These are phyloP conservation scores for Mesoclemmys tuberculata DNA, from an alignment of 2,113 vertebrate genomes.

Conservation along the genomic window DNA sequence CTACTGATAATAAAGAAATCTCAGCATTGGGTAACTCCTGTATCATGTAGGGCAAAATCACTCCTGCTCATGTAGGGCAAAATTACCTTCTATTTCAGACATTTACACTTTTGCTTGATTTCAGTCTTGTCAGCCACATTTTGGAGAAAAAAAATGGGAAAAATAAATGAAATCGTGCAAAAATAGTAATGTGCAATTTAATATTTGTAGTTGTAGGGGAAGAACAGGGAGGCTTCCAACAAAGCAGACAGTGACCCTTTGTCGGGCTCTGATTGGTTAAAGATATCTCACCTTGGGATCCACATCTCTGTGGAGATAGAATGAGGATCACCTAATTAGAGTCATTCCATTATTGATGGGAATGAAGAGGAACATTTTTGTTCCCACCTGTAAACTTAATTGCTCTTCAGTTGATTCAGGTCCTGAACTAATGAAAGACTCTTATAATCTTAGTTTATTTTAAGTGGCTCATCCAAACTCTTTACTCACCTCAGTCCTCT, in stretches of 20 bases:
- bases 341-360: not conserved
- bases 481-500: not conserved
- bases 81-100: not conserved
- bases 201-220: not conserved
- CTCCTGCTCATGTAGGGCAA: not conserved
- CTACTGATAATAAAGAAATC: not conserved
- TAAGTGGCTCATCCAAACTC: not conserved
- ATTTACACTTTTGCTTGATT: not conserved
- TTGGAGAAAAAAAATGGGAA: not conserved
- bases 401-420: not conserved
- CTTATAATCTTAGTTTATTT: not conserved
- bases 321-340: not conserved
- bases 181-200: not conserved
- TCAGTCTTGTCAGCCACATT: not conserved
- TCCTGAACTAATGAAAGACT: not conserved
- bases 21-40: not conserved
- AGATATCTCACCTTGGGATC: not conserved
- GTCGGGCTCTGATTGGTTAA: not conserved
- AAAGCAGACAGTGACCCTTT: not conserved
- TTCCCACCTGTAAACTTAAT: not conserved
- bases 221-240: not conserved
- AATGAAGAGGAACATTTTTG: not conserved
- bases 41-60: no score
- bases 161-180: not conserved
- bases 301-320: not conserved